Base-by-base conservation (phyloP, 2,888 invertebrate species). In the Caenorhabditis afra region DNA sequence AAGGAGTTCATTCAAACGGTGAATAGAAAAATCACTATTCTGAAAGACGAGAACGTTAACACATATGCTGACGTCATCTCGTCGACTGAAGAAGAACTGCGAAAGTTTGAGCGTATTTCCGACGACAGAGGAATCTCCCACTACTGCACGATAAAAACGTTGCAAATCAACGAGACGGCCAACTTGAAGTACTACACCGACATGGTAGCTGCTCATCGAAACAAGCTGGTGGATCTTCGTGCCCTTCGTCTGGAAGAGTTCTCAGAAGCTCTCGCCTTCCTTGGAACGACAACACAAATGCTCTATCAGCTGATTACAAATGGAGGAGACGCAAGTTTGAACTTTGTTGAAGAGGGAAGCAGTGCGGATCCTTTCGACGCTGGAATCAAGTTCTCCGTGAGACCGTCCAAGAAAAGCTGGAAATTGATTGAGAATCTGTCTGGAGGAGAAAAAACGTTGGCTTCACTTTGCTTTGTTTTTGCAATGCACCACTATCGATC, bases 321-420 rank as follows among this genome's bases (percentile, higher is more conserved):
- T 55, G 98, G 97, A 10, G 98, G 98, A 0, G 97, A 98, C 90
- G 99, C 99, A 0, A 97, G 47, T 35, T n/a, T 77, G 65, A 67
- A 62, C 44, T 76, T 78, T 50, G 71, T 78, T 23, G 79, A 79
- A 22, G 73, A 67, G n/a, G 79, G 79, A 20, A 47, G 23, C 12
- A 50, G 47, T 1, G n/a, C 57, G n/a, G 76, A 76, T 68, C 76
- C 76, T 3, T 76, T 76, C 20, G 55, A 50, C 0, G 50, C 62
- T 0, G 76, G 76, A 23, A 44, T 76, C 41, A 68, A 62, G 20
- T 76, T 75, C 68, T 97, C 96, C 90, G 98, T 99, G 0, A 93
- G 99, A 0, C 99, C 99, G 0, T 97, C 97, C 0, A 96, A 95
- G 90, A 99, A 99, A 90, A 95, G 97, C 0, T 99, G 99, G 99